Conservation (phyloP, 2,888 invertebrate genomes). For the Aproaerema taeniolella region DNA sequence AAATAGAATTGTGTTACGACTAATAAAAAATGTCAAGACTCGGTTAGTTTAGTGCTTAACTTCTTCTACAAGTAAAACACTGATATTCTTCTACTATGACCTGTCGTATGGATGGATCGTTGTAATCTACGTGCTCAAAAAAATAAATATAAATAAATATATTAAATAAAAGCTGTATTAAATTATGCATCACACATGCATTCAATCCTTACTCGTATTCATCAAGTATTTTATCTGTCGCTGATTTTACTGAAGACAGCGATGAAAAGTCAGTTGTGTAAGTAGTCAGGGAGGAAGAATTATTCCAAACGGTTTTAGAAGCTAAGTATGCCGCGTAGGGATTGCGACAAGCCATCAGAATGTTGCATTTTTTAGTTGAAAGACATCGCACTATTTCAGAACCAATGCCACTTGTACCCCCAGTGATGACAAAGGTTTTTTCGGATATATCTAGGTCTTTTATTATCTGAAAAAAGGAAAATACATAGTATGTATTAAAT, state of each 20-base stretch:
- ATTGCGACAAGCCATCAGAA: slow-evolving; percentile 91
- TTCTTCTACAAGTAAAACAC: no score
- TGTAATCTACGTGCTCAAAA: no score
- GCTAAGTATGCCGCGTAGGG: slow-evolving; percentile 75
- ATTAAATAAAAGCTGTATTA: no score
- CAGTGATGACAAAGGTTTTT: slow-evolving; percentile 91
- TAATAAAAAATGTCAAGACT: no score
- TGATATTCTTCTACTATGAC: no score
- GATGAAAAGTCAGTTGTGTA: slow-evolving; percentile 58
- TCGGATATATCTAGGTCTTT: slow-evolving; percentile 89
- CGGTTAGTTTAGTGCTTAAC: no score
- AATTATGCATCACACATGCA: no score
- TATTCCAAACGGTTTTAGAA: slow-evolving; percentile 29
- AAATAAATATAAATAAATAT: no score
- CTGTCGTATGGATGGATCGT: no score
- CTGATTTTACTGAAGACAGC: slow-evolving; percentile 51
- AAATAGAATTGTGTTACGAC: no score
- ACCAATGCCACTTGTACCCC: slow-evolving; percentile 97
- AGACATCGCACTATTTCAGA: slow-evolving; percentile 91
- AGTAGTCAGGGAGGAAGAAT: slow-evolving; percentile 32
- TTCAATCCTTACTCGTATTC: slow-evolving; percentile 44
- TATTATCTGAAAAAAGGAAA: slow-evolving; percentile 76
- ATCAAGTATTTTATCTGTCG: slow-evolving; percentile 39
- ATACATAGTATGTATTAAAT: no score
- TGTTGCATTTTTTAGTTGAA: slow-evolving; percentile 87